Conservation (phyloP, 1,140 invertebrate species). For the Orchesella cincta region DNA sequence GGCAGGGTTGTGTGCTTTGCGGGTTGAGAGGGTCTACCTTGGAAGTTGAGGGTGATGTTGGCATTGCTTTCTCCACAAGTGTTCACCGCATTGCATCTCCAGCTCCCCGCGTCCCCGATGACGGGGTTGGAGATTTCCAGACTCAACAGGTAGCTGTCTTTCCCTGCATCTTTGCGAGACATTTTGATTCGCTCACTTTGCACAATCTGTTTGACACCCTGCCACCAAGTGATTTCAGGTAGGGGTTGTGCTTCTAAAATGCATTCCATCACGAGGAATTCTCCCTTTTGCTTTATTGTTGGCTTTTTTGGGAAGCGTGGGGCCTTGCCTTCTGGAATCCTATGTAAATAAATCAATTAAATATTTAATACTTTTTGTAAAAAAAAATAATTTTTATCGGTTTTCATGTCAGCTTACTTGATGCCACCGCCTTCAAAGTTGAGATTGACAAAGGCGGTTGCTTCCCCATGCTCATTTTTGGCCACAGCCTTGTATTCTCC, state of each 20-base stretch:
- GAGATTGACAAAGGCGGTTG: constrained; percentile 89
- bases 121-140: constrained; percentile 92
- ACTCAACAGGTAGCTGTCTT: constrained; percentile 86
- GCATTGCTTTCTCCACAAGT: constrained; percentile 98
- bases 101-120: constrained; percentile 93
- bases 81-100: constrained; percentile 98
- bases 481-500: constrained; percentile 92
- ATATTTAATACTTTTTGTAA: neutral
- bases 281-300: constrained; percentile 91
- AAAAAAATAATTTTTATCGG: neutral
- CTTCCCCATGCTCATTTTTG: constrained; percentile 88
- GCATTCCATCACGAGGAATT: constrained; percentile 93
- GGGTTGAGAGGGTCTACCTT: constrained; percentile 72
- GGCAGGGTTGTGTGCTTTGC: neutral
- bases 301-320: constrained; percentile 96
- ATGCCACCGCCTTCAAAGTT: constrained; percentile 89
- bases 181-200: constrained; percentile 82
- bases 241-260: constrained; percentile 89
- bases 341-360: constrained; percentile 55
- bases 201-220: constrained; percentile 77
- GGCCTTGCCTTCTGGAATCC: constrained; percentile 91
- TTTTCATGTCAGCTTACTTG: constrained; percentile 64
- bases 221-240: constrained; percentile 94
- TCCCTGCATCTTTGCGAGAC: constrained; percentile 77
- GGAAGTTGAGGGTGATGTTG: constrained; percentile 98